phyloP scores from a whole-genome alignment of 37 sponge, comb jelly and placozoan species.

The Aplysina aerophoba region DNA sequence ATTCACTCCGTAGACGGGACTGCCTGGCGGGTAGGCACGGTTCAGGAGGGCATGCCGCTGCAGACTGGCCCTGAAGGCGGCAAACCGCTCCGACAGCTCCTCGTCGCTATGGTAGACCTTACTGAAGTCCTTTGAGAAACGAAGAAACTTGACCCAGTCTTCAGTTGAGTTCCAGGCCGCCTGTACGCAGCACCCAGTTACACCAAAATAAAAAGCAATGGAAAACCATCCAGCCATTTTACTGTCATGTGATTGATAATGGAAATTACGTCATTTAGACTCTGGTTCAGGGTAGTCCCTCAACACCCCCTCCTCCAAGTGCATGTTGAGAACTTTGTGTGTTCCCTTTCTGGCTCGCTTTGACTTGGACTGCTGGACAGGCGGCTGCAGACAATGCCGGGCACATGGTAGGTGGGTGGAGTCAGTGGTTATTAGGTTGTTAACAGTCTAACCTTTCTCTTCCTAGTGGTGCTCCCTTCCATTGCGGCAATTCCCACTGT shows the following conservation, averaged over 20 bases:
- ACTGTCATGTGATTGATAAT: too few species aligned
- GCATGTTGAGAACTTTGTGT: slow-evolving; percentile 63
- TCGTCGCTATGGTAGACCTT: slow-evolving; percentile 51
- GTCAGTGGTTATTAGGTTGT: neutral
- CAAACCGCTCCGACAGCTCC: slow-evolving; percentile 22
- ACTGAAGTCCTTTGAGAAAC: slow-evolving; percentile 10
- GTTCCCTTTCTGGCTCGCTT: slow-evolving; percentile 43
- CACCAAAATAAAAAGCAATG: too few species aligned
- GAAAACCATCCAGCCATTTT: too few species aligned
- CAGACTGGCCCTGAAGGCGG: slow-evolving; percentile 71
- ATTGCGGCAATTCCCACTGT: slow-evolving; percentile 65
- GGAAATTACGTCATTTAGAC: too few species aligned
- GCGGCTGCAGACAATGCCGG: slow-evolving; percentile 17
- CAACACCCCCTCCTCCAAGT: slow-evolving; percentile 64
- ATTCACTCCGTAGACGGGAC: slow-evolving; percentile 78
- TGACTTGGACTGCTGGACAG: slow-evolving; percentile 23
- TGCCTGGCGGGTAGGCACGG: slow-evolving; percentile 35
- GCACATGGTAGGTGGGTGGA: neutral
- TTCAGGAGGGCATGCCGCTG: slow-evolving; percentile 56
- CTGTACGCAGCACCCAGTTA: too few species aligned
- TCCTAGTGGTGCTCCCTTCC: slow-evolving; percentile 50
- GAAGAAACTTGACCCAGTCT: too few species aligned
- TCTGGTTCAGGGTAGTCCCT: slow-evolving; percentile 64
- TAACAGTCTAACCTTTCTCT: slow-evolving; percentile 22
- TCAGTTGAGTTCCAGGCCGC: too few species aligned